phyloP scores from a whole-genome alignment of 2,113 vertebrate species.

The Rhynchopsitta pachyrhyncha region DNA sequence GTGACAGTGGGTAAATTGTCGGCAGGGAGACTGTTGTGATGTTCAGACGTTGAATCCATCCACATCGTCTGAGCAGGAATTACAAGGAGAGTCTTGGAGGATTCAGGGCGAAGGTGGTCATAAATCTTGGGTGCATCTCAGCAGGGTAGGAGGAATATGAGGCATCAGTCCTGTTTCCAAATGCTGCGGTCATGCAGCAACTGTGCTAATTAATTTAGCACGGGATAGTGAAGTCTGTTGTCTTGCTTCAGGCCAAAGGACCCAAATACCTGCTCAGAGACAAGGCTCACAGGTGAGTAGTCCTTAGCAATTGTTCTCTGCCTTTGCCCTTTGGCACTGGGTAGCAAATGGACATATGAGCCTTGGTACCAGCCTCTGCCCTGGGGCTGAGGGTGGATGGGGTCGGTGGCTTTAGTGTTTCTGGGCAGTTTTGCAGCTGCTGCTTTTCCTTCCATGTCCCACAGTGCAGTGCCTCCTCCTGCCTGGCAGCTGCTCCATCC shows the following conservation, averaged over 20 bases:
- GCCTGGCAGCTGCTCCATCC: background rate
- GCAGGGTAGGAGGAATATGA: background rate
- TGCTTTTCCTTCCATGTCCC: background rate
- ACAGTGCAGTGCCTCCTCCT: background rate
- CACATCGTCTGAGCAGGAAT: background rate
- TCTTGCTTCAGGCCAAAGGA: background rate
- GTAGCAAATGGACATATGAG: accelerated
- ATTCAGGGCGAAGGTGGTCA: background rate
- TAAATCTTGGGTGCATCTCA: background rate
- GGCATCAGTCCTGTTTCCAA: background rate
- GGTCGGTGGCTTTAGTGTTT: accelerated
- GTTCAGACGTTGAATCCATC: background rate
- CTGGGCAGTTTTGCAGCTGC: background rate
- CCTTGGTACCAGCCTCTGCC: accelerated
- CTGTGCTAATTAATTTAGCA: constrained; percentile 1
- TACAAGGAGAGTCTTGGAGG: background rate
- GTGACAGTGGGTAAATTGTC: background rate
- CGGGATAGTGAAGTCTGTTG: background rate
- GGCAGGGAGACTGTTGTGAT: background rate
- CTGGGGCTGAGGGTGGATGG: accelerated
- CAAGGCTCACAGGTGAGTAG: background rate
- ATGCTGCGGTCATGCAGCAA: background rate
- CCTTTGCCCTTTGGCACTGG: background rate
- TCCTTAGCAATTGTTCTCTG: background rate
- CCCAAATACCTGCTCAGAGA: background rate